These are phyloP conservation scores for Teleogryllus oceanicus DNA, from an alignment of 2,888 invertebrate species.

Conservation along the genomic window DNA sequence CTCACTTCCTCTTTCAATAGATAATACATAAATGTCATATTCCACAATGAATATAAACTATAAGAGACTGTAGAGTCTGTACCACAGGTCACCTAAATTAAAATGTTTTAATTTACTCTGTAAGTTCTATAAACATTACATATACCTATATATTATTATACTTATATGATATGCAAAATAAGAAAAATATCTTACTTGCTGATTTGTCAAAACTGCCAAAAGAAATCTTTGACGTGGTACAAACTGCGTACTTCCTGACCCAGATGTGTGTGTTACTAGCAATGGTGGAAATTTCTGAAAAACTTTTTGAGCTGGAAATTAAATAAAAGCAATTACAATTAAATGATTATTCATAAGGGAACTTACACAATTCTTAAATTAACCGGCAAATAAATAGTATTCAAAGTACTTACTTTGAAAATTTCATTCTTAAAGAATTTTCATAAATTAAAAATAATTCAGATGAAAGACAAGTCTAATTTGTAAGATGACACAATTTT, in stretches of 20 bases:
- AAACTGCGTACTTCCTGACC: slow-evolving; percentile 44
- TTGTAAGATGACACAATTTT: slow-evolving; percentile 27
- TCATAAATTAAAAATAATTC: slow-evolving; percentile 25
- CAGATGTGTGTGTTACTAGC: slow-evolving; percentile 40
- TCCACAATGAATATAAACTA: too few relatives aligned
- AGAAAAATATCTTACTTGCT: slow-evolving; percentile 50
- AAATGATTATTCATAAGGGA: too few relatives aligned
- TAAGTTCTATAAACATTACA: too few relatives aligned
- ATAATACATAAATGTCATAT: too few relatives aligned
- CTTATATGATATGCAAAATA: background rate
- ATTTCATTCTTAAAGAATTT: slow-evolving; percentile 18
- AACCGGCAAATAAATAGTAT: too few relatives aligned
- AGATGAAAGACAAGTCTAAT: slow-evolving; percentile 26
- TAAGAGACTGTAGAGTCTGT: slow-evolving; percentile 4
- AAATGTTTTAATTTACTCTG: background rate
- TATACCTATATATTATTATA: too few relatives aligned
- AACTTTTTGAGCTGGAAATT: slow-evolving; percentile 50
- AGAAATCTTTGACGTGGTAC: slow-evolving; percentile 65
- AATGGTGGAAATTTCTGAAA: slow-evolving; percentile 49
- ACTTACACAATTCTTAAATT: too few relatives aligned
- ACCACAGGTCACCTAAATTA: slow-evolving; percentile 26
- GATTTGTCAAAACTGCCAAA: slow-evolving; percentile 56
- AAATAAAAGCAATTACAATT: slow-evolving; percentile 20
- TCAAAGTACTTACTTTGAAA: too few relatives aligned
- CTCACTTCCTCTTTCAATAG: too few relatives aligned